Base-by-base conservation (phyloP, 92 coral and sea anemone genomes). In the Epizoanthus illoricatus region DNA sequence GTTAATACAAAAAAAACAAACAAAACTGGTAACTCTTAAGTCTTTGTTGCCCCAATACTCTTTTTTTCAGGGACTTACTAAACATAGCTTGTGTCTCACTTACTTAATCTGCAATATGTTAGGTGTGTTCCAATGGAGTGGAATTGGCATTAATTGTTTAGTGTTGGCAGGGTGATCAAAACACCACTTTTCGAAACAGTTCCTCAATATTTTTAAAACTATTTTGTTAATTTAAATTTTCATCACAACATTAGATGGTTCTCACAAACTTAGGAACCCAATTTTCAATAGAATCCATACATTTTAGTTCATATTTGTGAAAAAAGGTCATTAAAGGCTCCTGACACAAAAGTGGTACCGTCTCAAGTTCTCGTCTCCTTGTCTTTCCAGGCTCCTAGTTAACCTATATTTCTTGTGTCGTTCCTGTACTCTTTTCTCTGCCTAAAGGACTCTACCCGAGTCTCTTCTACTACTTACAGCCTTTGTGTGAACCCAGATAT, bases 41-140 rank as follows among this genome's bases (percentile, higher is more conserved):
- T 49, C 56, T 49, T 49, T 49, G 56, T 0, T 49, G 56, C 56
- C 56, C 56, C 15, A 8, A 13, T 49, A 49, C 15, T 0, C 11
- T 49, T 49, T 49, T 49, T 49, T 10, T 2, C 56, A 49, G 56
- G 56, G 56, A 8, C 8, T 49, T 49, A 49, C 11, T 49, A 49
- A 49, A 7, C 9, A 49, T 49, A 49, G 2, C 56, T 49, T 8
- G 15, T 49, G 56, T 49, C 56, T 49, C 15, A 49, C 56, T 10
- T 49, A 49, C 56, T 8, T 49, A 49, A 52, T 52, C 15, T 52
- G 11, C 15, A 52, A 52, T 0, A 52, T 52, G 56, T 52, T 52
- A 47, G 65, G 86, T 80, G 70, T 84, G 81, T 80, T 19, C 83
- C 89, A 71, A 64, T 86, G 49, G 89, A 81, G 89, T 47, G 71